Percentiles rank a stretch among this genome's conserved stretches.
Conservation (phyloP, 2,113 vertebrate genomes). For the Ptilorrhoa leucosticta region DNA sequence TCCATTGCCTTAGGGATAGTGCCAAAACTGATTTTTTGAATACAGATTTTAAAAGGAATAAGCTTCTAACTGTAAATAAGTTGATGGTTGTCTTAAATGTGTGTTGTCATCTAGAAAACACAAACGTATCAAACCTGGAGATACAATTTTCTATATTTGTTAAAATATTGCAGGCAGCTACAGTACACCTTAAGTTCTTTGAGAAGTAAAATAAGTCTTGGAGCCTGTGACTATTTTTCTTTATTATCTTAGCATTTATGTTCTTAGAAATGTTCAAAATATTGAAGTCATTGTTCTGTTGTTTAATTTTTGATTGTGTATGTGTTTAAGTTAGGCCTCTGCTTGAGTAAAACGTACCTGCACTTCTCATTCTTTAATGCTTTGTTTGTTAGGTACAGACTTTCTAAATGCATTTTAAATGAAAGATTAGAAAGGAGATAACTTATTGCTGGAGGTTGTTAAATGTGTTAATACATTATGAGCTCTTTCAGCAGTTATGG, state of each 20-base stretch:
- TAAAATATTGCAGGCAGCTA: slow-evolving; percentile 64
- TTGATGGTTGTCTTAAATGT: slow-evolving; percentile 59
- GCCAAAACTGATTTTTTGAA: slow-evolving; percentile 66
- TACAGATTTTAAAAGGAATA: slow-evolving; percentile 59
- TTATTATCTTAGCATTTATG: neutral
- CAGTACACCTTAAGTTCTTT: slow-evolving; percentile 39
- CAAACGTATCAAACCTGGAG: slow-evolving; percentile 58
- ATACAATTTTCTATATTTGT: slow-evolving; percentile 67
- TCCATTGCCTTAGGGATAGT: slow-evolving; percentile 70
- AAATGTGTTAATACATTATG: slow-evolving; percentile 2
- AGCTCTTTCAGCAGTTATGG: neutral
- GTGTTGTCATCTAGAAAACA: slow-evolving; percentile 56
- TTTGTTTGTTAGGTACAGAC: slow-evolving; percentile 49
- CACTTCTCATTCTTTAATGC: slow-evolving; percentile 31
- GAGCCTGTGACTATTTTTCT: slow-evolving; percentile 39
- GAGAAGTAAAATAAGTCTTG: slow-evolving; percentile 6
- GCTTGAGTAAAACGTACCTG: neutral
- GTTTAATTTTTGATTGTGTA: slow-evolving; percentile 26
- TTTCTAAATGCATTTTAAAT: neutral
- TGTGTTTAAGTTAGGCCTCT: slow-evolving; percentile 24
- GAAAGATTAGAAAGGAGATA: slow-evolving; percentile 35
- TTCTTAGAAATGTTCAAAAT: slow-evolving; percentile 1
- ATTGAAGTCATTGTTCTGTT: slow-evolving; percentile 5
- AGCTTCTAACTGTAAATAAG: slow-evolving; percentile 71
- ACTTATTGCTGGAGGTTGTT: slow-evolving; percentile 45